Evolutionary conservation across 2,888 invertebrate species (phyloP), one percentile per base, ranked within the genome.

Genomic region (Eupithecia pulchellata): DNA sequence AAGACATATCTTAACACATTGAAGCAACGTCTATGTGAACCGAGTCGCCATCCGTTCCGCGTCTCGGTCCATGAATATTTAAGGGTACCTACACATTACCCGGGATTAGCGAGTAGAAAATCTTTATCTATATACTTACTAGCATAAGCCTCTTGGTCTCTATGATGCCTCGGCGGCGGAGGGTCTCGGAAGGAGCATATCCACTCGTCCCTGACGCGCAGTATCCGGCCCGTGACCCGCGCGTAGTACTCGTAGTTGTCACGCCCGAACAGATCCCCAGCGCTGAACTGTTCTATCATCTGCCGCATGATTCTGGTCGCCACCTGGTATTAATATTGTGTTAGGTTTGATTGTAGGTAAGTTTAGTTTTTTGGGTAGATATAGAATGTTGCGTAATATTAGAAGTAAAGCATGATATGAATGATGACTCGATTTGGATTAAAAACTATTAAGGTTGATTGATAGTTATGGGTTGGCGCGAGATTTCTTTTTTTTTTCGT

Each of bases 231-330:
- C 27, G 98, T 99, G 71, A 99, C 98, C 52, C 98, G 95, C 32
- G 98, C 98, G 91, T 99, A 99, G 90, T 98, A 99, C 91, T 98
- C 98, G 89, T 99, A 99, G 92, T 98, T 98, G 74, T 97, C 97
- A 64, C 97, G 96, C 1, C 99, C 99, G 90, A 99, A 99, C 79
- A 99, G 95, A 90, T 99, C 98, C 75, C 98, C 97, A 42, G 98
- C 97, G 72, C 99, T 99, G 95, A 99, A 99, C 93, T 99, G 98
- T 90, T 99, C 99, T 83, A 99, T 99, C 90, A 99, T 96, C 89
- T 99, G 97, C 86, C 99, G 98, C 97, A 99, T 98, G 78, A 99
- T 98, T 83, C 97, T 96, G 42, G 99, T 99, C 77, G 99, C 99
- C 87, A 98, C 97, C 98, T 98, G 88, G 27, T 58, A 25, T 29